A percentile compares a stretch with the other conserved stretches of the same genome.
These are phyloP conservation scores for Morus bassanus DNA, from an alignment of 2,797 vertebrate genomes.

Conservation along the genomic window DNA sequence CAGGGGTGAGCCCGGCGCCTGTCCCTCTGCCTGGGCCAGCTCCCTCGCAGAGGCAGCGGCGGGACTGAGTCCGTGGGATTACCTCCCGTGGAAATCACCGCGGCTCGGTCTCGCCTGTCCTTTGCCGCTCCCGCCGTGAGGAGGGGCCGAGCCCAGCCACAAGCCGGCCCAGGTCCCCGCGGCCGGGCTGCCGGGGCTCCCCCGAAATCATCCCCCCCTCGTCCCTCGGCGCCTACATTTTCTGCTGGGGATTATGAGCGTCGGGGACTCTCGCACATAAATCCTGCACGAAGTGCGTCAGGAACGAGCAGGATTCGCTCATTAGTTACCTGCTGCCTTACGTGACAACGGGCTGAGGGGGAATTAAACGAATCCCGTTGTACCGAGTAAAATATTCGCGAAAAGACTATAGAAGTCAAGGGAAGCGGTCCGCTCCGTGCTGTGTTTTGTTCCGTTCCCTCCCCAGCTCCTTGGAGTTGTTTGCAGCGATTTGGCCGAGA, in stretches of 20 bases:
- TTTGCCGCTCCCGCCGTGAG: not conserved
- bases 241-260: not conserved
- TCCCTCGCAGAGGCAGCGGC: not conserved
- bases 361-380: not conserved
- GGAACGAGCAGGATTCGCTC: not conserved
- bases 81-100: not conserved
- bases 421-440: not conserved
- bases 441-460: not conserved
- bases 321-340: not conserved
- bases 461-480: not conserved
- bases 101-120: not conserved
- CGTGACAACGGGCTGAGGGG: not conserved
- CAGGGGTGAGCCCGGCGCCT: not conserved
- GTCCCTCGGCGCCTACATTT: not conserved
- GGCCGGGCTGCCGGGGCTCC: no score
- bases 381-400: not conserved
- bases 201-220: accelerated
- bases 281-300: not conserved
- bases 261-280: not conserved
- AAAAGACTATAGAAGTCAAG: not conserved
- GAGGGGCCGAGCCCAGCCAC: not conserved
- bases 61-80: not conserved
- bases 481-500: not conserved
- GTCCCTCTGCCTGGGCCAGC: not conserved
- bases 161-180: no score